phyloP scores from a whole-genome alignment of 2,797 vertebrate species.

The Babyrousa celebensis region DNA sequence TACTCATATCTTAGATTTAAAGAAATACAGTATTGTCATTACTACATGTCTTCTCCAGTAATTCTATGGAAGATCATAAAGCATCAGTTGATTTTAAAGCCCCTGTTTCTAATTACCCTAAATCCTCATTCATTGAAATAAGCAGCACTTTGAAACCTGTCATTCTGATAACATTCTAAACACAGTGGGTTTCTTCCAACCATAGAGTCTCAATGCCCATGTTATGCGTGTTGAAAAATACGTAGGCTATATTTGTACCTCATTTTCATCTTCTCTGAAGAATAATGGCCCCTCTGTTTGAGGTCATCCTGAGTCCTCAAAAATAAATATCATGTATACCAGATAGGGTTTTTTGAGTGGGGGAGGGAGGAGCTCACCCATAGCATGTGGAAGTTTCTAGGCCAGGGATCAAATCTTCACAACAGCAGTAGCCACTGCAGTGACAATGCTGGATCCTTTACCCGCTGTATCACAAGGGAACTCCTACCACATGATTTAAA shows the following conservation, averaged over 20 bases:
- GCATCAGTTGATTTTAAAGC: neutral
- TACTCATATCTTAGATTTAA: neutral
- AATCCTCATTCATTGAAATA: constrained; percentile 8
- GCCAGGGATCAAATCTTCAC: no score
- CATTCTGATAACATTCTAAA: constrained; percentile 46
- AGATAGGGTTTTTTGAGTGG: no score
- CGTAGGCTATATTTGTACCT: neutral
- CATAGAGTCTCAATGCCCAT: neutral
- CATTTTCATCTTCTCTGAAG: constrained; percentile 13
- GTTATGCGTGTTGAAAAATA: neutral
- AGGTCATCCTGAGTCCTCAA: neutral
- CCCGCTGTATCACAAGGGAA: no score
- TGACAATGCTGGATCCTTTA: no score
- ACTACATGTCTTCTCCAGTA: neutral
- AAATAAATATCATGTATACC: neutral
- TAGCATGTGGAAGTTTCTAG: no score
- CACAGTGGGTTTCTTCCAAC: neutral
- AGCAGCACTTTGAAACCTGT: neutral
- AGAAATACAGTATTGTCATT: neutral
- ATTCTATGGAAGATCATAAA: neutral
- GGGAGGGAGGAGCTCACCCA: no score
- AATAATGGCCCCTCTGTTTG: neutral
- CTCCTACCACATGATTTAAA: neutral
- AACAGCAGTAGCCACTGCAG: no score
- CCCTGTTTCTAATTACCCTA: neutral